Conservation (phyloP, 2,113 vertebrate species). For the Nesoenas mayeri region DNA sequence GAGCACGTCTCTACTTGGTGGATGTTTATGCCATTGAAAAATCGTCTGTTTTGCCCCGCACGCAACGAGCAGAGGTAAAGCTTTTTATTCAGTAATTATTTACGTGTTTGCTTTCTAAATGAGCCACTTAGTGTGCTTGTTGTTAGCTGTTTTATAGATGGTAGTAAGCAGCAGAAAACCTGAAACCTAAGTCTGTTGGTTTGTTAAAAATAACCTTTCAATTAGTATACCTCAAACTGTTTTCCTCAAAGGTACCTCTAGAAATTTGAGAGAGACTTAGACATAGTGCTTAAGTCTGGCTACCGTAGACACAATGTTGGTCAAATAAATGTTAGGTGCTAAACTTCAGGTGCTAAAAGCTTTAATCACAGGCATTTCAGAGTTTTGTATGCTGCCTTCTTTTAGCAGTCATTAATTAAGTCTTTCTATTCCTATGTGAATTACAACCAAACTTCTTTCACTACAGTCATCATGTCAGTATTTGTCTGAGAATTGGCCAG, state of each 20-base stretch:
- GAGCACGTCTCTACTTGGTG: slow-evolving; percentile 90
- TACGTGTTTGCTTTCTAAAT: slow-evolving; percentile 16
- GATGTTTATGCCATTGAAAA: slow-evolving; percentile 96
- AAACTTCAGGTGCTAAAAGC: background rate
- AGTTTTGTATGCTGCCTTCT: background rate
- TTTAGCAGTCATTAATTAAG: background rate
- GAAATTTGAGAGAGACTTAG: background rate
- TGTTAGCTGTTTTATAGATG: slow-evolving; percentile 43
- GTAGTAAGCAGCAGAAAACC: background rate
- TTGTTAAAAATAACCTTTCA: background rate
- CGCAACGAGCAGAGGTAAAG: slow-evolving; percentile 92
- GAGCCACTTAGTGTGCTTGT: slow-evolving; percentile 19
- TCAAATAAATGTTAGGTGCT: background rate
- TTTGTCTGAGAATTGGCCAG: background rate
- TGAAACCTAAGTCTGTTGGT: background rate
- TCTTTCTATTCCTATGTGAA: background rate
- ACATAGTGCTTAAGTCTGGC: background rate
- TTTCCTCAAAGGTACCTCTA: background rate
- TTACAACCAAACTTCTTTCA: background rate
- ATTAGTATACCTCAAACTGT: background rate
- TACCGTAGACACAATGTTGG: background rate
- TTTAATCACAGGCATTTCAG: background rate
- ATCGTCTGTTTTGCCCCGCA: slow-evolving; percentile 85
- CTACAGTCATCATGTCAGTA: background rate
- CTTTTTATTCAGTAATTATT: slow-evolving; percentile 23